Conservation (phyloP, 2,113 vertebrate species). For the Furnarius figulus region DNA sequence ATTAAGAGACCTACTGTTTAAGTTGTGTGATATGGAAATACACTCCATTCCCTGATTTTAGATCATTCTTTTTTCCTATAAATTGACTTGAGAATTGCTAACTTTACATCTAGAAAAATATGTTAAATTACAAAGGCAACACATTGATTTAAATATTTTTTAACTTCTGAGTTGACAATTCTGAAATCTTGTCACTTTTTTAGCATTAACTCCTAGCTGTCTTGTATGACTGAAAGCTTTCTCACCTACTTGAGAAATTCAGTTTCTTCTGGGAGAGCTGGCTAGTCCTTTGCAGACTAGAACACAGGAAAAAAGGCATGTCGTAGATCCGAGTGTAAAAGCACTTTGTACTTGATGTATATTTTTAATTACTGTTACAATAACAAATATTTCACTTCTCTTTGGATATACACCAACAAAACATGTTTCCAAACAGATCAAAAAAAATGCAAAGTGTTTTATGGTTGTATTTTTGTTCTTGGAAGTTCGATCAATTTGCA, state of each 20-base stretch:
- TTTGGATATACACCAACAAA: neutral
- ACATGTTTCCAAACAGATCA: neutral
- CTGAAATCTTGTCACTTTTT: neutral
- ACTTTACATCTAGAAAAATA: neutral
- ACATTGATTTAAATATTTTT: neutral
- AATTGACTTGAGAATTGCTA: neutral
- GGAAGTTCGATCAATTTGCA: neutral
- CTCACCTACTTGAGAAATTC: neutral
- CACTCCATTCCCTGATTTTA: neutral
- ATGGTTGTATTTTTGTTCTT: neutral
- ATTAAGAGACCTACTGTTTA: neutral
- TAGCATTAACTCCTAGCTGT: neutral
- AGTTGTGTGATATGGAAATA: neutral
- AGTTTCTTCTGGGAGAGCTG: neutral
- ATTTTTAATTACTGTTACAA: neutral
- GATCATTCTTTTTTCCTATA: neutral
- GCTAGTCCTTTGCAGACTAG: neutral
- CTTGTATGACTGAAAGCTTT: neutral
- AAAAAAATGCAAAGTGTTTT: neutral
- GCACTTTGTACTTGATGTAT: neutral
- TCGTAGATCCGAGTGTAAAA: neutral
- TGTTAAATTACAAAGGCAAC: neutral
- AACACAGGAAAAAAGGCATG: neutral
- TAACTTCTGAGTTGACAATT: neutral
- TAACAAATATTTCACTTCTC: neutral